Conservation (phyloP, 2,797 vertebrate genomes). For the Glossophaga mutica region DNA sequence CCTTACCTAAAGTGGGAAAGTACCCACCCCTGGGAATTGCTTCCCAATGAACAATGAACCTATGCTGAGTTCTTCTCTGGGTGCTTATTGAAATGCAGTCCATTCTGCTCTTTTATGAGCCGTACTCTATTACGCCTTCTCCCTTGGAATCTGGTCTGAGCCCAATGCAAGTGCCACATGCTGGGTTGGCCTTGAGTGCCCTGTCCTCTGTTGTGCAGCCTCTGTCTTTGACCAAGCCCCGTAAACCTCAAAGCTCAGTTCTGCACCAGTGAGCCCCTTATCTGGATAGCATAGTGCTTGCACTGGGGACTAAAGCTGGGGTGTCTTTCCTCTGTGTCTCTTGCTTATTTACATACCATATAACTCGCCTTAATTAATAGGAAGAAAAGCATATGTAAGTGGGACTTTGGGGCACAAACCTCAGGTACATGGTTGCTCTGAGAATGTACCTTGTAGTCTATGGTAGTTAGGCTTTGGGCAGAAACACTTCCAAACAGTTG, state of each 20-base stretch:
- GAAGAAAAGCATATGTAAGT: not conserved
- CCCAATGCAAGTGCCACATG: not conserved
- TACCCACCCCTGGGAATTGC: not conserved
- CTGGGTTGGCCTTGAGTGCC: not conserved
- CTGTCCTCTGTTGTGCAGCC: not conserved
- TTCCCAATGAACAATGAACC: not conserved
- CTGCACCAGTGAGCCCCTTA: not conserved
- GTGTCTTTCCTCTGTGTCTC: not conserved
- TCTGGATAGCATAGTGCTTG: not conserved
- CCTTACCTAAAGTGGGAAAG: not conserved
- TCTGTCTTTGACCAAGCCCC: not conserved
- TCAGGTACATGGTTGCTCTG: not conserved
- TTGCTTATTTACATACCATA: not conserved
- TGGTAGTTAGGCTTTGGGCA: not conserved
- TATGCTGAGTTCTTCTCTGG: not conserved
- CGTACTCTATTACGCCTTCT: not conserved
- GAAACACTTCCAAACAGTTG: not conserved
- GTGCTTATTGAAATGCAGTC: not conserved
- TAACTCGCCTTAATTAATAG: slow-evolving; percentile 6
- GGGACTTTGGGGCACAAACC: not conserved
- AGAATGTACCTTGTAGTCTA: not conserved
- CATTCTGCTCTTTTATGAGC: not conserved
- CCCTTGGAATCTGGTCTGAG: not conserved
- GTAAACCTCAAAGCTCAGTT: not conserved
- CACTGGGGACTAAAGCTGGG: not conserved